phyloP scores from a whole-genome alignment of 2,888 invertebrate species.

The Sesia apiformis region DNA sequence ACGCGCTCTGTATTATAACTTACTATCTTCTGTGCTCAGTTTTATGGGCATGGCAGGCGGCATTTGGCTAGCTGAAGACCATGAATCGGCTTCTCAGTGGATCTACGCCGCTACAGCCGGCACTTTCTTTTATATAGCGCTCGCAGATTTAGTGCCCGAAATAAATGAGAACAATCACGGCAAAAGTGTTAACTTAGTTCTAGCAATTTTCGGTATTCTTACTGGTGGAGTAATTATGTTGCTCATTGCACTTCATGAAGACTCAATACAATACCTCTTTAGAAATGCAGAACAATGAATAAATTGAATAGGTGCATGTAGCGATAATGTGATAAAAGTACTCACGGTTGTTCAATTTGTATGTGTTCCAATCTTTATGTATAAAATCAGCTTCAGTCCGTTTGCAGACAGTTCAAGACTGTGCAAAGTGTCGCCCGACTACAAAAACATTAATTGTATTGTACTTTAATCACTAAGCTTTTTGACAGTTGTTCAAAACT shows the following conservation, averaged over 20 bases:
- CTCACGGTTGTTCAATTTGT: slow-evolving; percentile 34
- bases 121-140: slow-evolving; percentile 86
- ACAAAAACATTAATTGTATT: too few relatives aligned
- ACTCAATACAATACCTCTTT: slow-evolving; percentile 68
- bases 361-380: neutral
- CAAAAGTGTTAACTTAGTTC: slow-evolving; percentile 68
- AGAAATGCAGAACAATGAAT: slow-evolving; percentile 57
- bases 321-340: slow-evolving; percentile 24
- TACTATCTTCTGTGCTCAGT: slow-evolving; percentile 83
- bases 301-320: slow-evolving; percentile 1
- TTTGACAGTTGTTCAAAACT: too few relatives aligned
- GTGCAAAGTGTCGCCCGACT: too few relatives aligned
- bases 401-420: neutral
- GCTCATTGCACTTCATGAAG: slow-evolving; percentile 82
- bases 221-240: slow-evolving; percentile 83
- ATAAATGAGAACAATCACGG: slow-evolving; percentile 70
- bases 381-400: neutral
- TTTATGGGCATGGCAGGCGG: slow-evolving; percentile 85
- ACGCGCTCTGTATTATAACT: slow-evolving; percentile 82
- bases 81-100: slow-evolving; percentile 81
- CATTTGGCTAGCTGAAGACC: slow-evolving; percentile 79
- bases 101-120: slow-evolving; percentile 87
- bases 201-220: slow-evolving; percentile 79
- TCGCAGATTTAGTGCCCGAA: slow-evolving; percentile 84
- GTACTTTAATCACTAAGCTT: too few relatives aligned